Percentiles rank a stretch among this genome's conserved stretches.
These are phyloP conservation scores for Galendromus occidentalis DNA, from an alignment of 1,140 invertebrate genomes.

Conservation along the genomic window DNA sequence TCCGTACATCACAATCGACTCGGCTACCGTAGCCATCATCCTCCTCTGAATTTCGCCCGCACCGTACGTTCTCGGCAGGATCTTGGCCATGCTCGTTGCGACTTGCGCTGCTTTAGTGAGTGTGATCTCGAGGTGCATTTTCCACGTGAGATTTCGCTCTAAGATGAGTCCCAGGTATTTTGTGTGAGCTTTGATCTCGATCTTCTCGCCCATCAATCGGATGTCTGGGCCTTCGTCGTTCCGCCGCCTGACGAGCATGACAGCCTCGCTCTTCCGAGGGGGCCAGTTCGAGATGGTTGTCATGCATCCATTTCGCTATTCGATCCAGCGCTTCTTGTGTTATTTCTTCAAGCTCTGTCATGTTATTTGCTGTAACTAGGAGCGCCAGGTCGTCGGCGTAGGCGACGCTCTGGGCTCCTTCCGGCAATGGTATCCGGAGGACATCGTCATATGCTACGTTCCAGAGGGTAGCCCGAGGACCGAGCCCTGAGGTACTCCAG, in stretches of 20 bases:
- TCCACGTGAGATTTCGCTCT: background rate
- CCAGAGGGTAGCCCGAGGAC: background rate
- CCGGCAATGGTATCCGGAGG: background rate
- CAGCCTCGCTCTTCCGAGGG: background rate
- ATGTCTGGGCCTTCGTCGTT: background rate
- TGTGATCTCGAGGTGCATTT: background rate
- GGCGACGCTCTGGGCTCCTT: background rate
- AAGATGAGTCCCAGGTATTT: no score
- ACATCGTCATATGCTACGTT: background rate
- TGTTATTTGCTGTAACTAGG: background rate
- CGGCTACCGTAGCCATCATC: background rate
- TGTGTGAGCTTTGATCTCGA: background rate
- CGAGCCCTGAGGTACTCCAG: background rate
- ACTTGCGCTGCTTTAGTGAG: background rate
- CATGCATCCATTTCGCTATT: background rate
- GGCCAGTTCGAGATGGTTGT: background rate
- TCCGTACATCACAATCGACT: background rate
- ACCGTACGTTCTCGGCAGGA: background rate
- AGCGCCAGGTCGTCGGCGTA: conserved; percentile 9
- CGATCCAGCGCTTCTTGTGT: background rate
- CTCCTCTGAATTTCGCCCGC: background rate
- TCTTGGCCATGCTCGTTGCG: background rate
- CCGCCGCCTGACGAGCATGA: background rate
- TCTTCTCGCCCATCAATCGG: background rate
- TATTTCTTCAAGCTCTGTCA: background rate